phyloP scores from a whole-genome alignment of 2,888 invertebrate species.

The Boloria selene region DNA sequence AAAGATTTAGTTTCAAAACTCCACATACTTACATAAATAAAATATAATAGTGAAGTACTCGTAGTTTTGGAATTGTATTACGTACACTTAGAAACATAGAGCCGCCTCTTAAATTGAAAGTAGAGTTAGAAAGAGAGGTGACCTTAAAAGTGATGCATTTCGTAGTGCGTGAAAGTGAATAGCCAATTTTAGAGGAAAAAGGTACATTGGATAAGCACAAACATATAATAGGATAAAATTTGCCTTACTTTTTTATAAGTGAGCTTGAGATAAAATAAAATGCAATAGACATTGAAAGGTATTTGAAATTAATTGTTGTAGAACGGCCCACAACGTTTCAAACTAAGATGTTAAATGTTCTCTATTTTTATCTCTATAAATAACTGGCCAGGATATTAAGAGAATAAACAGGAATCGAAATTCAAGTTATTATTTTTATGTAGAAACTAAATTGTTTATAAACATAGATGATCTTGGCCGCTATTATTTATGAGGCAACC shows the following conservation, averaged over 20 bases:
- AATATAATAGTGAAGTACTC: slow-evolving; percentile 20
- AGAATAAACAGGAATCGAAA: no score
- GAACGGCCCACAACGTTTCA: background rate
- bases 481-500: no score
- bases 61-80: slow-evolving; percentile 21
- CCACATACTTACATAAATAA: slow-evolving; percentile 1
- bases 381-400: no score
- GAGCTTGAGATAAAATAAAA: slow-evolving; percentile 19
- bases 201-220: slow-evolving; percentile 44
- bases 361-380: no score
- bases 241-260: slow-evolving; percentile 32
- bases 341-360: background rate
- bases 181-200: slow-evolving; percentile 46
- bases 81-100: slow-evolving; percentile 32
- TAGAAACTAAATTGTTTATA: no score
- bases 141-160: slow-evolving; percentile 65
- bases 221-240: slow-evolving; percentile 35
- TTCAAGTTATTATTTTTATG: no score
- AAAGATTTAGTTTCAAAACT: slow-evolving; percentile 9
- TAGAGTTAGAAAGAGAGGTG: slow-evolving; percentile 63
- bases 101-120: slow-evolving; percentile 35
- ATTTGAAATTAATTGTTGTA: slow-evolving; percentile 6
- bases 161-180: slow-evolving; percentile 56
- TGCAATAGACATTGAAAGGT: slow-evolving; percentile 17
- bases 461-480: no score